Percentiles rank a stretch among this genome's conserved stretches.
phyloP scores from a whole-genome alignment of 2,113 vertebrate genomes.

The Bos javanicus region DNA sequence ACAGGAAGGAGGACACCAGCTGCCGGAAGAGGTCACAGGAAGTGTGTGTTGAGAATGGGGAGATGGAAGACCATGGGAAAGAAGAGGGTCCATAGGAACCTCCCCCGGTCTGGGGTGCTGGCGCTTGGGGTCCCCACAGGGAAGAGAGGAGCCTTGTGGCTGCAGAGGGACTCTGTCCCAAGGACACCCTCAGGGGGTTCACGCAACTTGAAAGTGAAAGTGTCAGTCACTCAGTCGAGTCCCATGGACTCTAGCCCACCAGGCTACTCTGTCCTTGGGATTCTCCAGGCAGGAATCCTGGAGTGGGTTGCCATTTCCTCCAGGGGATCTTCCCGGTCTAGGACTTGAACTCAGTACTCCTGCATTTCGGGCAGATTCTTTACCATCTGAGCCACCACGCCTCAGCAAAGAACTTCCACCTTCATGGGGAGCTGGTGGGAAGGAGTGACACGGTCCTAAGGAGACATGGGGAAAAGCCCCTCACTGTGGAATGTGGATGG shows the following conservation, averaged over 20 bases:
- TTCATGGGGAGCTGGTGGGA: rapidly evolving
- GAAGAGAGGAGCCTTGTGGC: not conserved
- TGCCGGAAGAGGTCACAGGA: not conserved
- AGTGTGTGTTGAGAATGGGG: not conserved
- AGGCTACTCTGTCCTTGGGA: not conserved
- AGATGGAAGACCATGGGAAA: not conserved
- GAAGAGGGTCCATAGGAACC: not conserved
- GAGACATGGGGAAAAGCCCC: not conserved
- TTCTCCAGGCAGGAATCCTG: not conserved
- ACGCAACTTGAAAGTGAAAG: not conserved
- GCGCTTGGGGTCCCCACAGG: rapidly evolving
- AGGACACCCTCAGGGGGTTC: not conserved
- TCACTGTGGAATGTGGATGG: not conserved
- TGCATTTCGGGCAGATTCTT: not conserved
- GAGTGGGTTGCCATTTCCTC: not conserved
- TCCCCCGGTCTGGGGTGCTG: too few relatives aligned
- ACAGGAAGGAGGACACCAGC: not conserved
- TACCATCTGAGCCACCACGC: not conserved
- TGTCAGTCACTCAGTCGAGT: not conserved
- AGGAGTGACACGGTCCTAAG: not conserved
- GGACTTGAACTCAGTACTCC: not conserved
- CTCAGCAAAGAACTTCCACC: not conserved
- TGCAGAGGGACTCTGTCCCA: not conserved
- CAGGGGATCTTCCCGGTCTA: not conserved
- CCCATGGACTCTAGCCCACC: not conserved